Evolutionary conservation across 2,797 vertebrate species (phyloP), one percentile per base, ranked within the genome.

Genomic region (Netta rufina): DNA sequence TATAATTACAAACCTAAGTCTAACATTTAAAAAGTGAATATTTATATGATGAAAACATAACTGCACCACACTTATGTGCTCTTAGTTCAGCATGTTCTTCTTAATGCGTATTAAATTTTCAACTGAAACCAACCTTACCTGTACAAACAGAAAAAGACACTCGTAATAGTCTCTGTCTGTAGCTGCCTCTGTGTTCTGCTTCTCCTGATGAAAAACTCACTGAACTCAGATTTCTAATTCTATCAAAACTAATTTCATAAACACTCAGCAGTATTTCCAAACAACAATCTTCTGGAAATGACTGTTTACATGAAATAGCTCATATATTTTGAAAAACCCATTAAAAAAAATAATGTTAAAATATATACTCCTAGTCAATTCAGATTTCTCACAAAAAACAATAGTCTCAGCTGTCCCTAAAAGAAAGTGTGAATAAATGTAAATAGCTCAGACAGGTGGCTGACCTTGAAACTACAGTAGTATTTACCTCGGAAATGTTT

Each of bases 401-500:
- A 32, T 41, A 60, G 18, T 83, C 72, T 87, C 49, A 77, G 22
- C 28, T 87, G 9, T 18, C n/a, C 38, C n/a, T 56, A 56, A 82
- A 93, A 96, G 32, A 87, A 88, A 93, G 47, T 41, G 56, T 75
- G 69, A 94, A 95, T 39, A 38, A 87, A 83, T 33, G 72, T 39
- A 93, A 92, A 93, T 39, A 58, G 49, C 51, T 92, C 53, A 91
- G 71, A 79, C 84, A 93, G 60, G 65, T 73, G 83, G 62, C 0
- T 79, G 89, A 92, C 83, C 47, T 76, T 93, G 85, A 94, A 89
- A 78, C 47, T 81, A 75, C 27, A 89, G 39, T 41, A 95, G 75
- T 62, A 94, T 80, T 96, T 98, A 99, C 99, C 98, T 99, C 99
- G 27, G 99, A 99, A 98, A 99, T 99, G 97, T 99, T 99, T 98